A percentile compares a stretch with the other conserved stretches of the same genome.
Evolutionary conservation across 2,797 vertebrate genomes (phyloP).

Genomic region (Falco berigora): DNA sequence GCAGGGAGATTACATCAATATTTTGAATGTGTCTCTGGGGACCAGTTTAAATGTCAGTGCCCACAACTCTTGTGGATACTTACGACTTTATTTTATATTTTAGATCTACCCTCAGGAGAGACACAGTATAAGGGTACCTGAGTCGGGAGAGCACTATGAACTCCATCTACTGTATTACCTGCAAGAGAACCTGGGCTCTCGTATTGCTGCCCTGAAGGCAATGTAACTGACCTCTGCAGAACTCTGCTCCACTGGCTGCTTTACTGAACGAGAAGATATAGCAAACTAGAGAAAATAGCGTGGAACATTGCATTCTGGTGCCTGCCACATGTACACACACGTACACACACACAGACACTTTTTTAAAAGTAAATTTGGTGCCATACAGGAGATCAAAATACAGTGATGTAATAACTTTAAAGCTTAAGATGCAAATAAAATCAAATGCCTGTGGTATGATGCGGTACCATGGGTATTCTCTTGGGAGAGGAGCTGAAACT

Average conservation of each 20-base stretch:
- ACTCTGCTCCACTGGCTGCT: slow-evolving; percentile 37
- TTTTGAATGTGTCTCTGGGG: not conserved
- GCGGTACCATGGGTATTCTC: slow-evolving; percentile 50
- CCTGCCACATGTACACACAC: slow-evolving; percentile 31
- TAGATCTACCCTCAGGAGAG: slow-evolving; percentile 84
- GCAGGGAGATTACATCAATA: not conserved
- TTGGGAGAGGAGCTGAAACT: slow-evolving; percentile 37
- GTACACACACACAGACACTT: slow-evolving; percentile 3
- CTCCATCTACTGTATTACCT: slow-evolving; percentile 80
- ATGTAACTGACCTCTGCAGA: slow-evolving; percentile 57
- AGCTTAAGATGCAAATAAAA: slow-evolving; percentile 56
- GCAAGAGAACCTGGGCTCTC: slow-evolving; percentile 81
- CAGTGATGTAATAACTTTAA: slow-evolving; percentile 40
- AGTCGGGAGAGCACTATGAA: slow-evolving; percentile 82
- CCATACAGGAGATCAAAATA: slow-evolving; percentile 57
- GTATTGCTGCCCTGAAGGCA: slow-evolving; percentile 75
- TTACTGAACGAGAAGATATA: slow-evolving; percentile 15
- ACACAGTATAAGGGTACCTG: slow-evolving; percentile 81
- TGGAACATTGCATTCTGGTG: slow-evolving; percentile 50
- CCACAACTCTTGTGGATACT: not conserved
- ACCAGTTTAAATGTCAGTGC: not conserved
- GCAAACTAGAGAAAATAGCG: slow-evolving; percentile 18
- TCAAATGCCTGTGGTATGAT: slow-evolving; percentile 27
- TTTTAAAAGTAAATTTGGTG: slow-evolving; percentile 60
- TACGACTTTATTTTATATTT: not conserved